phyloP scores from a whole-genome alignment of 53 echinoderm and acorn worm genomes.

The Luidia sarsii region DNA sequence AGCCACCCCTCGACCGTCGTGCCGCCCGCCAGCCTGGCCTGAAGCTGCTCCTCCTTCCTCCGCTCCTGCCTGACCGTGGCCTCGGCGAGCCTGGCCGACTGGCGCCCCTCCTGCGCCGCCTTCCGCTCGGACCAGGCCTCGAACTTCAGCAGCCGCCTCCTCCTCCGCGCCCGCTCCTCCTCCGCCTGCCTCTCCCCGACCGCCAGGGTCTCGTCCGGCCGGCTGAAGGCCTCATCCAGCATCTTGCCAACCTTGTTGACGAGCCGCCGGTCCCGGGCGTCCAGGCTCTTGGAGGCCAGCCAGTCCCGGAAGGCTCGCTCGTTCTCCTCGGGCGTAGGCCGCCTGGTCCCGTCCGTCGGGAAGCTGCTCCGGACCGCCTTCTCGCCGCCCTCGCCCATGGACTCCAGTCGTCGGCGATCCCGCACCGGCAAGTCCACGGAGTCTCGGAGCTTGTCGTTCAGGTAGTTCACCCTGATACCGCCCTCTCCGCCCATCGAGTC shows the following conservation, averaged over 20 bases:
- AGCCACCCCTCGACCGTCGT: constrained; percentile 52
- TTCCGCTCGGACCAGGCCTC: constrained; percentile 48
- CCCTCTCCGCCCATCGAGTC: no score
- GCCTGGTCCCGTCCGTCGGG: constrained; percentile 11
- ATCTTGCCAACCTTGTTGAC: constrained; percentile 66
- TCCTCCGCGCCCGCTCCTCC: neutral
- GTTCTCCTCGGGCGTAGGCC: constrained; percentile 82
- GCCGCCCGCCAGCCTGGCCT: constrained; percentile 5
- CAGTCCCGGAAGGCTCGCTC: constrained; percentile 72
- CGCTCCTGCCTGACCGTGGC: constrained; percentile 44
- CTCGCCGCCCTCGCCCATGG: neutral
- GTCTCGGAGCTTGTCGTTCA: constrained; percentile 29
- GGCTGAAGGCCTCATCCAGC: constrained; percentile 80
- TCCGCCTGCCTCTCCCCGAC: constrained; percentile 59
- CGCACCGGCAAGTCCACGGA: constrained; percentile 1
- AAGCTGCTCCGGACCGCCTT: neutral
- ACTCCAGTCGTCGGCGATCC: constrained; percentile 25
- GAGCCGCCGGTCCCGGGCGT: constrained; percentile 70
- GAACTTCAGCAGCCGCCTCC: constrained; percentile 9
- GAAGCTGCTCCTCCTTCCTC: constrained; percentile 19
- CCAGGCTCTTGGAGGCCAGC: constrained; percentile 74
- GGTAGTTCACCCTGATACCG: constrained; percentile 19
- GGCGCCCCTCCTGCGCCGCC: constrained; percentile 19
- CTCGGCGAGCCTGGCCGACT: neutral
- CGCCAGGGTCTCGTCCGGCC: constrained; percentile 57